Base-by-base conservation (phyloP, 2,797 vertebrate genomes). In the Austrolebias charrua region DNA sequence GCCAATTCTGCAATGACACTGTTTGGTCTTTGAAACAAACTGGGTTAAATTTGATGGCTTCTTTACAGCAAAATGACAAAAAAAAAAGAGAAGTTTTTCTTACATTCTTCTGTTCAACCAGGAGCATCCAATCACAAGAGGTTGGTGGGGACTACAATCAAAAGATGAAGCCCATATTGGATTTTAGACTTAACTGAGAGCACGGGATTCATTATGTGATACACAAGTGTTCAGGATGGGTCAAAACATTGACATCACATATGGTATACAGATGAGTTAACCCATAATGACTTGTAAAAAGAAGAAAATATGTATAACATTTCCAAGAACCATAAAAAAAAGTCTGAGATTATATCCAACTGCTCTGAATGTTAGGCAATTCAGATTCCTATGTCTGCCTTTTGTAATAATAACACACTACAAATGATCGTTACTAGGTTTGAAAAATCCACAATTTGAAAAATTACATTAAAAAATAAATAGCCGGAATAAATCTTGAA, bases 31-130 rank as follows among this genome's bases (percentile, higher is more conserved):
- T 38, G 35, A 38, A 38, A 38, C 35, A 38, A 38, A 38, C 35
- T 10, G 35, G 35, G 35, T 9, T 38, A 38, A 38, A 38, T 38
- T 38, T 38, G 35, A 38, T 11, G 35, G 8, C 35, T 11, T 38
- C 78, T 70, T 82, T 55, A 85, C 63, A 85, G 72, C 47, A 79
- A 85, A 89, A 89, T 71, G 50, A 83, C 85, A 78, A 82, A 78
- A 84, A 83, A 84, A 63, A 86, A 73, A 11, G 8, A 33, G 31
- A 33, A 60, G 57, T 83, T 88, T 11, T 20, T 48, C 89, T 91
- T 89, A 92, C 89, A 91, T 90, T 88, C 69, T 88, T 92, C 73
- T 89, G 89, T 86, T 90, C 84, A 91, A 89, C 85, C 85, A 89
- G 89, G 75, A 91, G 81, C 86, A 91, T 89, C 90, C 88, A 90